Base-by-base conservation (phyloP, 2,113 vertebrate species). In the Manacus vitellinus region DNA sequence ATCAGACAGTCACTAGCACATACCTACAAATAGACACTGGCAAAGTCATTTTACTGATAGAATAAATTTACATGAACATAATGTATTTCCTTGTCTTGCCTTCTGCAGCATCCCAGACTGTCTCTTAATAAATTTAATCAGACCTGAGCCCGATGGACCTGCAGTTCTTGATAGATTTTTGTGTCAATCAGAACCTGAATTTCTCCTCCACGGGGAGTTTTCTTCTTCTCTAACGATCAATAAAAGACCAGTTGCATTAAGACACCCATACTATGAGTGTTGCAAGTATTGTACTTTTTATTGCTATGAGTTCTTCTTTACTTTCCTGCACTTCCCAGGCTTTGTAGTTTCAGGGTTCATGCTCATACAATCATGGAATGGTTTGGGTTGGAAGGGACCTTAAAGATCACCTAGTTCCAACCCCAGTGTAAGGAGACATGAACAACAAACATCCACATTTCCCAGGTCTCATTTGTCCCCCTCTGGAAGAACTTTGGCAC, bases 401-500 rank as follows among this genome's bases (percentile, higher is more conserved):
- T 33, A 51, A 3, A 37, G 27, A 28, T 17, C 47, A 56, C 37
- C 43, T 3, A 15, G 31, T 56, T 43, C 33, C 35, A 77, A 43
- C 0, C 9, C 33, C 47, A 56, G 55, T 8, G 13, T 9, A 65
- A 68, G 33, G 71, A 0, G 3, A 56, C 23, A 66, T 3, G 17
- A 91, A 62, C 6, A 4, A 49, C 20, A 71, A 75, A 55, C 4
- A 61, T 9, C 30, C 28, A 6, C 9, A 47, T 61, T 75, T 61
- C 46, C n/a, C 23, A 52, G 7, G 62, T 61, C 47, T 58, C 66
- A 30, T 76, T 15, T 55, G 13, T 39, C 3, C 33, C 19, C 12
- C 7, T 8, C 44, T 66, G 41, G 22, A 51, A 89, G 24, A 70
- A 18, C 22, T 59, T 62, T 79, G 10, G 67, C 35, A 28, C 30